phyloP scores from a whole-genome alignment of 2,797 vertebrate species.

The Varecia variegata region DNA sequence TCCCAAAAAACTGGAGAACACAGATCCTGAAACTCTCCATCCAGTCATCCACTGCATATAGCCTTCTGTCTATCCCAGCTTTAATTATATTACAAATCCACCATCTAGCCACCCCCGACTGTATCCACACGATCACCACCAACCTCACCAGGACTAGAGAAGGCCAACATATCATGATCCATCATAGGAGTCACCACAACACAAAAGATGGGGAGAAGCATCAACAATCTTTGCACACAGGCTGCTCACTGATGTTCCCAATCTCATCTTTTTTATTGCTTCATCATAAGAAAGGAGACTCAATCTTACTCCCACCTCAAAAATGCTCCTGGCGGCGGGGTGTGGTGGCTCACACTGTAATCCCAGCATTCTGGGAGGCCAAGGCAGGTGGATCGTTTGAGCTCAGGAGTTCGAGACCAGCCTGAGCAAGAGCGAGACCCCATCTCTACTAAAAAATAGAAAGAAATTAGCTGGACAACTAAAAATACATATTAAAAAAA shows the following conservation, averaged over 20 bases:
- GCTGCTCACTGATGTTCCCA: not conserved
- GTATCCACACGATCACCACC: not conserved
- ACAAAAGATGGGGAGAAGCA: not conserved
- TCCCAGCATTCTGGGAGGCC: no score
- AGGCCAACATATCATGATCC: not conserved
- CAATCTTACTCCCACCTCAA: constrained; percentile 15
- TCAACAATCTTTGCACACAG: not conserved
- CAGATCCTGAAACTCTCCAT: not conserved
- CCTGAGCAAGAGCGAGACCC: no score
- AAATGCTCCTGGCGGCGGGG: not conserved
- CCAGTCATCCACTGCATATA: not conserved
- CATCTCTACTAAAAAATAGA: no score
- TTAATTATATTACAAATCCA: not conserved
- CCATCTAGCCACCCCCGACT: not conserved
- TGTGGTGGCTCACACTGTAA: no score
- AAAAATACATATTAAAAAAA: no score
- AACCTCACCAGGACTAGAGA: not conserved
- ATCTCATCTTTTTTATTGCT: not conserved
- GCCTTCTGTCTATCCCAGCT: not conserved
- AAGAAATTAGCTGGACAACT: no score
- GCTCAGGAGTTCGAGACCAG: no score
- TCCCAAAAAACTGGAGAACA: not conserved
- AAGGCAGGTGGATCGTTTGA: no score
- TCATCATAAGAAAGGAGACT: constrained; percentile 21
- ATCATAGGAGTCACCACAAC: not conserved